Percentiles rank a stretch among this genome's conserved stretches.
Evolutionary conservation across 2,113 vertebrate genomes (phyloP).

Genomic region (Chlorocebus sabaeus): DNA sequence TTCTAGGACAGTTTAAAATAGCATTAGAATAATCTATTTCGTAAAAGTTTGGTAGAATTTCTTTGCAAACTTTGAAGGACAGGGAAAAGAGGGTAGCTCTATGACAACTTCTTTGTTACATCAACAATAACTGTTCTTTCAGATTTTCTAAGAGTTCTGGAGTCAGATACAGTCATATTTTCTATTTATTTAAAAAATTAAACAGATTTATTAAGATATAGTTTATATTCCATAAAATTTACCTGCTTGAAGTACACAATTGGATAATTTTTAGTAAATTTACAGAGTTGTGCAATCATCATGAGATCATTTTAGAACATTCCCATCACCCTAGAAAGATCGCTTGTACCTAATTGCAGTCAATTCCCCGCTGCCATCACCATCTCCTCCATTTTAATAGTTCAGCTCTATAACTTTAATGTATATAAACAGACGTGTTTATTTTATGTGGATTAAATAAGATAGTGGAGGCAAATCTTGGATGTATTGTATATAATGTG

Average conservation of each 20-base stretch:
- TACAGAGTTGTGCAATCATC: neutral
- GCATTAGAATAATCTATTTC: neutral
- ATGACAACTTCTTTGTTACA: neutral
- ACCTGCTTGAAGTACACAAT: neutral
- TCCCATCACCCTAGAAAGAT: neutral
- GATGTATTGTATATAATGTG: neutral
- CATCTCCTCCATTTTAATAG: neutral
- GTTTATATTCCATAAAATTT: neutral
- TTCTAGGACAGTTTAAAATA: constrained; percentile 36
- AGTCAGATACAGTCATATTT: neutral
- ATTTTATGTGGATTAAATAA: neutral
- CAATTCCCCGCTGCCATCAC: neutral
- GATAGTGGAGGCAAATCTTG: neutral
- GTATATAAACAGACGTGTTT: neutral
- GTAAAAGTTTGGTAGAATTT: neutral
- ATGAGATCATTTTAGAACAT: neutral
- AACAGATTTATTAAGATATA: neutral
- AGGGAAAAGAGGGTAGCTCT: neutral
- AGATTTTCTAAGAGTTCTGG: neutral
- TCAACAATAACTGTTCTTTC: neutral
- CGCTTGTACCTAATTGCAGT: neutral
- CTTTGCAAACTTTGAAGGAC: neutral
- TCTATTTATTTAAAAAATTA: neutral
- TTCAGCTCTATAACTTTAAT: neutral
- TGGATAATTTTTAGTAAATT: neutral